phyloP scores from a whole-genome alignment of 2,888 invertebrate genomes.

The Apotomis capreana region DNA sequence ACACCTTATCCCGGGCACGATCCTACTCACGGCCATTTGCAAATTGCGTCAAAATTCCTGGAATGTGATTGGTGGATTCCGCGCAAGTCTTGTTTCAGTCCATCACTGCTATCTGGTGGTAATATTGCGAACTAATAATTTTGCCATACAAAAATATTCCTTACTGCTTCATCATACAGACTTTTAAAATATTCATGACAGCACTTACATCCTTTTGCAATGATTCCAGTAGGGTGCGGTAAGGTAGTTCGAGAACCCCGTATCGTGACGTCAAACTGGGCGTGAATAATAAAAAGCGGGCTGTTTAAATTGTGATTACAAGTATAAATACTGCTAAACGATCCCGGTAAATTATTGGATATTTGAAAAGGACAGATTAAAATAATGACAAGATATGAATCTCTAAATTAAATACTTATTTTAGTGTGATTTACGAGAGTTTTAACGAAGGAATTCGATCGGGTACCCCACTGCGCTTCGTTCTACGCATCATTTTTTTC shows the following conservation, averaged over 20 bases:
- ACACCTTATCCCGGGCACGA: constrained; percentile 75
- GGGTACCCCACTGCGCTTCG: constrained; percentile 6
- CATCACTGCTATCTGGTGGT: constrained; percentile 62
- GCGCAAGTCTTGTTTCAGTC: constrained; percentile 68
- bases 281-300: constrained; percentile 73
- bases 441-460: constrained; percentile 8
- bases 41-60: constrained; percentile 83
- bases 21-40: constrained; percentile 84
- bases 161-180: constrained; percentile 34
- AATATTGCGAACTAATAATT: constrained; percentile 52
- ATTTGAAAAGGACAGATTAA: neutral
- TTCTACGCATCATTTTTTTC: constrained; percentile 7
- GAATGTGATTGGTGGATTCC: constrained; percentile 75
- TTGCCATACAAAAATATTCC: constrained; percentile 50
- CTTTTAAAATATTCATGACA: constrained; percentile 35
- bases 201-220: constrained; percentile 57
- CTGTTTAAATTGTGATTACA: constrained; percentile 51
- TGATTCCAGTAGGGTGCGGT: constrained; percentile 76
- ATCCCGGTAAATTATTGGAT: neutral
- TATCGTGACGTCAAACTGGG: constrained; percentile 83
- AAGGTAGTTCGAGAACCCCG: constrained; percentile 76
- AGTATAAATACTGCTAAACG: neutral
- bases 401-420: neutral
- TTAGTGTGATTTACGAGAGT: neutral
- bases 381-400: neutral